phyloP scores from a whole-genome alignment of 2,888 invertebrate species.

The Ichneumoninae sp. region DNA sequence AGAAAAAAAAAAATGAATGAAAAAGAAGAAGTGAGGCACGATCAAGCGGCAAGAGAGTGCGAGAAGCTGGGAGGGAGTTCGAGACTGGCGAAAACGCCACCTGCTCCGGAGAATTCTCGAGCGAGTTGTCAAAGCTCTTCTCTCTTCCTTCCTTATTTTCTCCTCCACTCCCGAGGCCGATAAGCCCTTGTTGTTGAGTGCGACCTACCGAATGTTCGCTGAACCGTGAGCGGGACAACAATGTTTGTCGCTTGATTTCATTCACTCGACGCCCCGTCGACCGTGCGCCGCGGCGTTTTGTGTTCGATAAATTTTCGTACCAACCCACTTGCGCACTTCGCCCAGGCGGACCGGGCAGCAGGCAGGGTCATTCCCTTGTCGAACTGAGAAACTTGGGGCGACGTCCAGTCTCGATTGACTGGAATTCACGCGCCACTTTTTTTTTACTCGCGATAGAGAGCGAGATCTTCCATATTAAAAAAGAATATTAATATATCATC shows the following conservation, averaged over 20 bases:
- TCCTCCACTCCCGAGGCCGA: slow-evolving; percentile 60
- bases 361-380: too few relatives aligned
- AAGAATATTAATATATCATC: too few relatives aligned
- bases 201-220: slow-evolving; percentile 64
- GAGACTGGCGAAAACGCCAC: slow-evolving; percentile 48
- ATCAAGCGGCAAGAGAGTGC: slow-evolving; percentile 47
- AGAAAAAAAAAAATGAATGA: slow-evolving; percentile 13
- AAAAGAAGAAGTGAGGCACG: slow-evolving; percentile 42
- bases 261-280: slow-evolving; percentile 50
- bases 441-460: too few relatives aligned
- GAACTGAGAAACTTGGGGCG: too few relatives aligned
- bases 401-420: too few relatives aligned
- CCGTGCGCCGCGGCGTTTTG: slow-evolving; percentile 21
- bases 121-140: slow-evolving; percentile 61
- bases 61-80: slow-evolving; percentile 21
- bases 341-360: too few relatives aligned
- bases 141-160: slow-evolving; percentile 37
- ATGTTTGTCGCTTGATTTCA: slow-evolving; percentile 68
- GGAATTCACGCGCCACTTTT: too few relatives aligned
- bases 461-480: too few relatives aligned
- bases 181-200: slow-evolving; percentile 64
- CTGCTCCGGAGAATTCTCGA: slow-evolving; percentile 61
- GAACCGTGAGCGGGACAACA: slow-evolving; percentile 68
- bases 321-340: too few relatives aligned
- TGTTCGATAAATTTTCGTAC: neutral